Base-by-base conservation (phyloP, 2,888 invertebrate species). In the Pyrgus malvae region DNA sequence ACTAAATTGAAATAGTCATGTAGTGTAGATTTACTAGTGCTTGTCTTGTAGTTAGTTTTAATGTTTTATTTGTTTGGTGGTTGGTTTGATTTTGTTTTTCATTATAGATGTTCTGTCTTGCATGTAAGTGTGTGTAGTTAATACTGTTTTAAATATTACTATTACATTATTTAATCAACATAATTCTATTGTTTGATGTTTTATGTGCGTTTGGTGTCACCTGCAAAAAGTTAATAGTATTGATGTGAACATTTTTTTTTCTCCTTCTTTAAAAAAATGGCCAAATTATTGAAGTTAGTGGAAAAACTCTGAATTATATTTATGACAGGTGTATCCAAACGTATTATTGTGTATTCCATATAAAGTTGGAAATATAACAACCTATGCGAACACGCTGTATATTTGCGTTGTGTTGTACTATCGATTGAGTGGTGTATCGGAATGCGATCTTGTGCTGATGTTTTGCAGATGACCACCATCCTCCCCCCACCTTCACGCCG, bases 401-500 rank as follows among this genome's bases (percentile, higher is more conserved):
- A 76, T 71, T 73, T 74, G 78, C 82, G 79, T 74, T 72, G 80
- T 82, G 80, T 73, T 75, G 82, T 83, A 80, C 7, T 40, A 75
- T 82, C 59, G 58, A 80, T 72, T 83, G 72, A 84, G 80, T 87
- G 89, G 86, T 87, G 89, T 89, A 83, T 76, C 74, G 89, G 91
- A 91, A 91, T 91, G 91, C 91, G 91, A 91, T 91, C 90, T 80
- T 92, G 91, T 91, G 92, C 92, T 92, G 92, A 93, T 93, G 91
- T 94, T 94, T 96, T 96, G 93, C 96, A 97, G 97, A 97, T 96
- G 97, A 97, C 93, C 96, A 96, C 94, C 96, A 96, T 93, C 96
- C 96, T 94, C 96, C 97, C 93, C 97, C 97, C 92, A 97, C 97
- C 93, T 97, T 97, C 94, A 98, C 97, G 93, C 97, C 97, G 93